Conservation (phyloP, 2,113 vertebrate genomes). For the Alethe diademata region DNA sequence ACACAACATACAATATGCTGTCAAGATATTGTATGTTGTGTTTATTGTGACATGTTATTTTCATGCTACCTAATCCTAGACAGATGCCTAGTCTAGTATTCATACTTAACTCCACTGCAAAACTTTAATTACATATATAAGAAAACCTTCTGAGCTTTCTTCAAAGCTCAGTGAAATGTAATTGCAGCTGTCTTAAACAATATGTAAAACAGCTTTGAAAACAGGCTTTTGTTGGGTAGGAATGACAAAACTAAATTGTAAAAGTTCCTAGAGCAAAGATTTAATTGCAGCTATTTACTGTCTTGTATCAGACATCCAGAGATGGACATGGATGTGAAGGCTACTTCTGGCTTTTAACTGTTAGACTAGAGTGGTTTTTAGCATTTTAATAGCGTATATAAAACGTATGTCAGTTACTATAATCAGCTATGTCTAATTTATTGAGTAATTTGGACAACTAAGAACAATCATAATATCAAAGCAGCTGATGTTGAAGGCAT, state of each 20-base stretch:
- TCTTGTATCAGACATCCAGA: background rate
- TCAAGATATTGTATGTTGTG: background rate
- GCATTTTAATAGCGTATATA: background rate
- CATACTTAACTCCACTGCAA: background rate
- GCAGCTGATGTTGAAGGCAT: background rate
- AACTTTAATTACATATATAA: background rate
- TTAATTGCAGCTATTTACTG: background rate
- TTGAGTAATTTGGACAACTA: background rate
- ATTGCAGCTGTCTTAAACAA: background rate
- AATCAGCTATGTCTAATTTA: background rate
- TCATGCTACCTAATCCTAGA: background rate
- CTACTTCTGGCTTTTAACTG: background rate
- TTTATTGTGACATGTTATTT: background rate
- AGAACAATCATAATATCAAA: background rate
- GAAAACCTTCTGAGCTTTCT: background rate
- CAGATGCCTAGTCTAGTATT: background rate
- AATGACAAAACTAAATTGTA: background rate
- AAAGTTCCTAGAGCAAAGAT: background rate
- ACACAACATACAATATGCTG: background rate
- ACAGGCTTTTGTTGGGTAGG: background rate
- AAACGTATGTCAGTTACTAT: background rate
- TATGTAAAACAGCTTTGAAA: background rate
- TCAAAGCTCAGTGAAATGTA: background rate
- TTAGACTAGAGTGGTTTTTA: background rate
- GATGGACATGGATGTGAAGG: background rate